These are phyloP conservation scores for Danionella cerebrum DNA, from an alignment of 2,113 vertebrate genomes.

Conservation along the genomic window DNA sequence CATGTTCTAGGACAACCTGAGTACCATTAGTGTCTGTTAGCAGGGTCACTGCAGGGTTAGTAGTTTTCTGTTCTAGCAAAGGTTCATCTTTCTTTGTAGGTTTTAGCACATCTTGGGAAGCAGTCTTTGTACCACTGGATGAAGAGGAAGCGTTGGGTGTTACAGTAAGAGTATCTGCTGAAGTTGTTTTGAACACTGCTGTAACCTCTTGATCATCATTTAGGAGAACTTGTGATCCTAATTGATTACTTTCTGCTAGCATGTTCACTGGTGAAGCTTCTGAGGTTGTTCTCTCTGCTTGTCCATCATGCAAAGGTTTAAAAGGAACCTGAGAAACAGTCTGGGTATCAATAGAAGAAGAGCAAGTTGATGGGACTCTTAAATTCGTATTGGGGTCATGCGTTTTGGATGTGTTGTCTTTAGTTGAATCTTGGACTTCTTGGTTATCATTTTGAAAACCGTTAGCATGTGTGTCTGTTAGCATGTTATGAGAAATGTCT, in stretches of 20 bases:
- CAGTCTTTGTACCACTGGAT: background rate
- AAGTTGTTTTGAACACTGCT: background rate
- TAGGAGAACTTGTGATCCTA: too few relatives aligned
- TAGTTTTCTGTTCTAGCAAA: background rate
- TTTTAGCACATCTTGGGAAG: background rate
- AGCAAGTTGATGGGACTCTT: too few relatives aligned
- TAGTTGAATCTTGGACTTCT: background rate
- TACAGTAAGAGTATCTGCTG: background rate
- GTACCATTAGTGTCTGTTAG: background rate
- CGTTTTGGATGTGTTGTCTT: background rate
- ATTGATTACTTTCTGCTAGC: too few relatives aligned
- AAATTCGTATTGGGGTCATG: background rate
- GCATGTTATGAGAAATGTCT: background rate
- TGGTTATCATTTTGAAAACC: constrained; percentile 33
- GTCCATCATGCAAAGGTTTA: too few relatives aligned
- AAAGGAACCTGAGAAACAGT: too few relatives aligned
- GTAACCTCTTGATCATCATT: too few relatives aligned
- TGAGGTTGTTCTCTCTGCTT: too few relatives aligned
- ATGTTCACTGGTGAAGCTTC: too few relatives aligned
- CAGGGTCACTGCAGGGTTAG: background rate
- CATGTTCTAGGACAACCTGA: too few relatives aligned
- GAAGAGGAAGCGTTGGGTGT: background rate
- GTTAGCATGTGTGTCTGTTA: background rate
- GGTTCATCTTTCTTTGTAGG: background rate
- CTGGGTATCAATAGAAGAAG: too few relatives aligned